Evolutionary conservation across 92 coral and sea anemone genomes (phyloP).

Genomic region (Palythoa caribaeorum): DNA sequence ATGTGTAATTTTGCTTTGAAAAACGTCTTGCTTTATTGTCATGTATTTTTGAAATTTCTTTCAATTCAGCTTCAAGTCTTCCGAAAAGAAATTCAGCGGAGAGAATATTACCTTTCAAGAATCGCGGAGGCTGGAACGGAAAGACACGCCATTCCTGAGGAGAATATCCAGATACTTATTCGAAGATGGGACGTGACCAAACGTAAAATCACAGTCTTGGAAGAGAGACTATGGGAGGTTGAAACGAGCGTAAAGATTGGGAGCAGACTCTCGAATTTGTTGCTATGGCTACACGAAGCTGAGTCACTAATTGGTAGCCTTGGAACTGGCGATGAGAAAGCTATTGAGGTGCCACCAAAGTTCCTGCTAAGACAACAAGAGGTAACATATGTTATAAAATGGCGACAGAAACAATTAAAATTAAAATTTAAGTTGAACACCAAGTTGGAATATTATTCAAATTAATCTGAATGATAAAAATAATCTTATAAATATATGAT

Average conservation of each 20-base stretch:
- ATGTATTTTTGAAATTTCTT: constrained; percentile 2
- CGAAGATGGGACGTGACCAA: constrained; percentile 96
- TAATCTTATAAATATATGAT: no score
- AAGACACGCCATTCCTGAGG: constrained; percentile 75
- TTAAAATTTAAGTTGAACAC: no score
- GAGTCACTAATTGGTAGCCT: constrained; percentile 88
- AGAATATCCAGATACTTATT: constrained; percentile 79
- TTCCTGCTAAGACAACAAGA: constrained; percentile 86
- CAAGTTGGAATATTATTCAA: no score
- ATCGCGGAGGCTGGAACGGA: constrained; percentile 74
- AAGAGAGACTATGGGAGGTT: constrained; percentile 86
- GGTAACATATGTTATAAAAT: constrained; percentile 42
- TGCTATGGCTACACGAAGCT: constrained; percentile 92
- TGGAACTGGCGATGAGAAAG: constrained; percentile 73
- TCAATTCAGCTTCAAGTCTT: constrained; percentile 75
- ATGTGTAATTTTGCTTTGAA: background rate
- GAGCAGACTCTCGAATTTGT: constrained; percentile 79
- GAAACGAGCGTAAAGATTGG: constrained; percentile 61
- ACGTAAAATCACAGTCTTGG: constrained; percentile 86
- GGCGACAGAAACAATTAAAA: no score
- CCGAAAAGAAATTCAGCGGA: constrained; percentile 79
- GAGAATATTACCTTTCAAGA: constrained; percentile 77
- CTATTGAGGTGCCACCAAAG: constrained; percentile 75
- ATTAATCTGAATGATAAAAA: no score
- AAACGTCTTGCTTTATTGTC: background rate